Evolutionary conservation across 2,113 vertebrate species (phyloP), one percentile per base, ranked within the genome.

Genomic region (Perccottus glenii): DNA sequence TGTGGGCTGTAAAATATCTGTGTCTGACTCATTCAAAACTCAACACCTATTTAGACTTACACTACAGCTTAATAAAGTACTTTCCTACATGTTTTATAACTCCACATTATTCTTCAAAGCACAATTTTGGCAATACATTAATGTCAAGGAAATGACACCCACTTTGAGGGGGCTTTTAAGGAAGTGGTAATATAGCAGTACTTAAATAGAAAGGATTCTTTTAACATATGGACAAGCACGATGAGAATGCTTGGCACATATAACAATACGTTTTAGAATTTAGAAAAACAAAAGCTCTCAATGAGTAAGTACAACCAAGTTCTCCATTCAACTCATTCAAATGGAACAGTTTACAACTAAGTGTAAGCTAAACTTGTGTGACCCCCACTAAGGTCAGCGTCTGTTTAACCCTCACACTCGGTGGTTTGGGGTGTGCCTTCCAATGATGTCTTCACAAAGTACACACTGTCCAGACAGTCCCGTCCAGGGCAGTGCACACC

Each of bases 371-470:
- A 42, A 58, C 40, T 58, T 12, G 5, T 43, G 56, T 58, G 52
- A 42, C 56, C 56, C 32, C 42, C 10, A 6, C 42, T 46, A 64
- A 15, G 3, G 45, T 55, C 14, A 4, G 58, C 0, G 0, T 57
- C 35, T 70, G 50, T 75, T 86, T 75, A 53, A 78, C 38, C 71
- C 67, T 67, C 50, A 51, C 60, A 49, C 69, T 58, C 38, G 52
- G 72, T 53, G 59, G 77, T 70, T 63, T 71, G 70, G 76, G 84
- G 87, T 80, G 77, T 77, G 81, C 75, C 68, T 78, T 56, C 52
- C 47, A n/a, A 60, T 68, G 82, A 87, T 83, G 83, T 78, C 38
- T 71, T 89, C 68, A 93, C 91, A 93, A 89, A 88, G 90, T 92
- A 82, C 57, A 61, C 80, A 87, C 82, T 92, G 92, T 92, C 87